Evolutionary conservation across 1,140 invertebrate genomes (phyloP), one percentile per base, ranked within the genome.

Genomic region (Drosophila lacertosa): DNA sequence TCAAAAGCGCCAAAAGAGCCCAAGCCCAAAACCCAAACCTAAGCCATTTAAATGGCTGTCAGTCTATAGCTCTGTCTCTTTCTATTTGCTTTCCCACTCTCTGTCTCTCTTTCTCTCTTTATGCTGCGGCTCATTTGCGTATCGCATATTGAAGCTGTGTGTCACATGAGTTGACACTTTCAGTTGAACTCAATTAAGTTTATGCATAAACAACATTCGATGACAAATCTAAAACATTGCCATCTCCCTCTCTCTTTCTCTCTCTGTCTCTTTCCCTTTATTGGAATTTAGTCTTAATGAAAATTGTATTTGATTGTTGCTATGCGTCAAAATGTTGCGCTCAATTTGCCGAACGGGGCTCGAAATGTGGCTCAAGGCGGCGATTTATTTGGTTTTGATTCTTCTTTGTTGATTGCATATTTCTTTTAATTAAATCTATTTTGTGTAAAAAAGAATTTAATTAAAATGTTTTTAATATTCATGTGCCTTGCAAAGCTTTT

Each of bases 111-210:
- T 0, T 3, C 10, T 1, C 26, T 4, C 15, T 4, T 3, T 45
- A 37, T 18, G 10, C 13, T n/a, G n/a, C n/a, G n/a, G n/a, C 37
- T 48, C 55, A 76, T 67, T 80, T 75, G 77, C 54, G 58, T 59
- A 45, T 48, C 6, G 47, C 54, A 51, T 39, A 54, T 68, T 62
- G 54, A 51, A 66, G 71, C 67, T 67, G 67, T 72, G 66, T 71
- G 72, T 68, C 82, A 78, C 64, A 76, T 89, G 82, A 88, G 63
- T 78, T 88, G 82, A 88, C 82, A 89, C 83, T 78, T 82, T 82
- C 83, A 88, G 59, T 88, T 88, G 82, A 88, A 89, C 82, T 73
- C 82, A 88, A 88, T 88, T 88, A 88, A 73, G 74, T 72, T 51
- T 40, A 67, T 69, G 66, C 57, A 88, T 70, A 86, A 86, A 81